Conservation (phyloP, 2,113 vertebrate genomes). For the Nesogale talazaci region DNA sequence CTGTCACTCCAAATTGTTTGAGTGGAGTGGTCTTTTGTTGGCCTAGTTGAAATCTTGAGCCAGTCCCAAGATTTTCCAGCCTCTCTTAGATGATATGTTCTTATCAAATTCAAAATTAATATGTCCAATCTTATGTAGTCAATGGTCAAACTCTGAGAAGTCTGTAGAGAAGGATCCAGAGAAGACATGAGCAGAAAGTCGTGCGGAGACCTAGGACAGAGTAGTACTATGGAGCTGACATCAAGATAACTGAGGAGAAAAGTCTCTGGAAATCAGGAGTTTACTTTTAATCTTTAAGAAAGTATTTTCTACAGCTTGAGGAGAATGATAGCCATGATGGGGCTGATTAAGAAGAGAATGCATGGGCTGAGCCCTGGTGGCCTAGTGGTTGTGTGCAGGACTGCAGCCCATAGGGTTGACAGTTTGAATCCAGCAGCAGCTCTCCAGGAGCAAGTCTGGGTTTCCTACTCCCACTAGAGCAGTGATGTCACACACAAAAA, state of each 20-base stretch:
- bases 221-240: neutral
- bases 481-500: too few relatives aligned
- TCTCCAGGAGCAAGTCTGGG: too few relatives aligned
- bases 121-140: neutral
- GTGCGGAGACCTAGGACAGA: neutral
- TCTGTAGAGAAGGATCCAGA: neutral
- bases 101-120: constrained; percentile 8
- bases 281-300: neutral
- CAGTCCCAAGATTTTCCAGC: neutral
- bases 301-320: neutral
- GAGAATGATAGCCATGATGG: neutral
- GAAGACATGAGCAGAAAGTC: neutral
- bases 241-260: neutral
- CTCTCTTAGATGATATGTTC: neutral
- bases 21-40: neutral
- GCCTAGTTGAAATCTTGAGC: neutral
- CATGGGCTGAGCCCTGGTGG: too few relatives aligned
- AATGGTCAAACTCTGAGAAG: neutral
- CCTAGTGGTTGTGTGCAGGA: too few relatives aligned
- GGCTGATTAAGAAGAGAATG: neutral
- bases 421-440: too few relatives aligned
- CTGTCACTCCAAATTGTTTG: neutral
- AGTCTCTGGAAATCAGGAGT: neutral
- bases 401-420: too few relatives aligned
- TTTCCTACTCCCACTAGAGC: too few relatives aligned